Base-by-base conservation (phyloP, 2,888 invertebrate species). In the Orchestes rusci region DNA sequence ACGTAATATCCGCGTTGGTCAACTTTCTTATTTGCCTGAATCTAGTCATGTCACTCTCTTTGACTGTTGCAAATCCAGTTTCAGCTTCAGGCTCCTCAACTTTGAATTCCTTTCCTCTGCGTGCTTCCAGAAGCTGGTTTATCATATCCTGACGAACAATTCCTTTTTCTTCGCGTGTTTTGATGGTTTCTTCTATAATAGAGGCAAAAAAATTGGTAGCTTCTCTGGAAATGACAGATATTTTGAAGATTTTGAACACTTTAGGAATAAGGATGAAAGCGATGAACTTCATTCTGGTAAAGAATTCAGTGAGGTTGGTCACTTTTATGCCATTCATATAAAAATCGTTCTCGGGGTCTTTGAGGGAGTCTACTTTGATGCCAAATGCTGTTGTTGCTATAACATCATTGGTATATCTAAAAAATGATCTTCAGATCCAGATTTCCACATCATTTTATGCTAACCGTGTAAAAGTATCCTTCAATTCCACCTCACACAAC, bases 41-140 rank as follows among this genome's bases (percentile, higher is more conserved):
- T 39, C 39, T 48, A n/a, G n/a, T n/a, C n/a, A n/a, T n/a, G n/a
- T n/a, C n/a, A n/a, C n/a, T n/a, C n/a, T n/a, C n/a, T n/a, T n/a
- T n/a, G n/a, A n/a, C n/a, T n/a, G n/a, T n/a, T n/a, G 48, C 39
- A 40, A 23, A 48, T 13, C 48, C 48, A 10, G 44, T 48, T 4
- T 48, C 48, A 12, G n/a, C n/a, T n/a, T n/a, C n/a, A n/a, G n/a
- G 16, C 16, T 31, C 36, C 17, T 32, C n/a, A 3, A 36, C 28
- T 16, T 48, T 32, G 23, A 18, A 20, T 16, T 33, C 17, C 5
- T 36, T 28, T 13, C 70, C 70, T 60, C 70, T 28, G 37, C 68
- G 70, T 4, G 74, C 73, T 55, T 76, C 72, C 67, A 76, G 68
- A 1, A 76, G 59, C 10, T 76, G 53, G 39, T 77, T 70, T 13